These are phyloP conservation scores for Platysternon megacephalum DNA, from an alignment of 2,113 vertebrate species.

Conservation along the genomic window DNA sequence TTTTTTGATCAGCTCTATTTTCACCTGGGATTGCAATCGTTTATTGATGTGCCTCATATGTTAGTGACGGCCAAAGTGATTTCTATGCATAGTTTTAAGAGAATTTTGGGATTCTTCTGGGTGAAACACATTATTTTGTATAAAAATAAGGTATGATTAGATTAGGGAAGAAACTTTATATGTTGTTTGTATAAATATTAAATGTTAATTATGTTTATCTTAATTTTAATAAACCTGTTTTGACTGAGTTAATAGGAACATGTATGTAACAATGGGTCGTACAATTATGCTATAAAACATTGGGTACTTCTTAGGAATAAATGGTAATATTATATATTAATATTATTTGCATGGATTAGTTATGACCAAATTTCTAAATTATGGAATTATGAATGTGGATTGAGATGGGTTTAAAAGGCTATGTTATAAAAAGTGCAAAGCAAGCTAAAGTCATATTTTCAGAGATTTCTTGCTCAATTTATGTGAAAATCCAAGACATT, in stretches of 20 bases:
- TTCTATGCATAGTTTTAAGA: not conserved
- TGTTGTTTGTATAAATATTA: slow-evolving; percentile 5
- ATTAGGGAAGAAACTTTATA: not conserved
- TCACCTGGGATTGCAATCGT: not conserved
- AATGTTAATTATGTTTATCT: not conserved
- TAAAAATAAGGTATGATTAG: slow-evolving; percentile 33
- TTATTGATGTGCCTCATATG: not conserved
- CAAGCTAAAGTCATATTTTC: not conserved
- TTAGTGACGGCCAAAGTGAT: not conserved
- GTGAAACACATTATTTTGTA: not conserved
- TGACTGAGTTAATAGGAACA: not conserved
- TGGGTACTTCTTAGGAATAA: not conserved
- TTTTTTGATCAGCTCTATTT: not conserved
- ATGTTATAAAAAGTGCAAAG: not conserved
- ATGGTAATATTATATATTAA: not conserved
- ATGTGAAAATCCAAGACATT: not conserved
- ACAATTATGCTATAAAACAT: not conserved
- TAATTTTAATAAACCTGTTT: not conserved
- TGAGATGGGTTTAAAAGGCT: not conserved
- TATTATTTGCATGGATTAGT: not conserved
- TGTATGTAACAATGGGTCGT: not conserved
- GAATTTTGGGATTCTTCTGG: not conserved
- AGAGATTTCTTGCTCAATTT: not conserved
- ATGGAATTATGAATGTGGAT: not conserved
- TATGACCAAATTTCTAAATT: not conserved